Conservation (phyloP, 2,888 invertebrate genomes). For the Oscheius onirici region DNA sequence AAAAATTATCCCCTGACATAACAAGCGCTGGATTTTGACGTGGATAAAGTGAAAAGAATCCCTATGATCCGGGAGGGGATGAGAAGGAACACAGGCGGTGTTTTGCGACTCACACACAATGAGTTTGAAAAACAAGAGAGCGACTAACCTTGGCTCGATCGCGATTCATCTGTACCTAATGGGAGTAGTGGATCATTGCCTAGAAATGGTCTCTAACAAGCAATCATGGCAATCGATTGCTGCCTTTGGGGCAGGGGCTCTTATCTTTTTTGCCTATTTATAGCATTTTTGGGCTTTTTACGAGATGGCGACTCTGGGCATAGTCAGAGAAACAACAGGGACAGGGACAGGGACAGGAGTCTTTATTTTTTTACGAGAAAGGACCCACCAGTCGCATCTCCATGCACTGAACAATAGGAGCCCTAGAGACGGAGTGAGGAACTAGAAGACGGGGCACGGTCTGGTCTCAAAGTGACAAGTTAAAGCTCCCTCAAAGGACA, state of each 20-base stretch:
- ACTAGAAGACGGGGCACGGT: too few relatives aligned
- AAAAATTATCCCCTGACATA: too few relatives aligned
- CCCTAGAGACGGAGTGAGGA: neutral
- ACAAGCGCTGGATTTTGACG: too few relatives aligned
- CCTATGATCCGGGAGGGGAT: too few relatives aligned
- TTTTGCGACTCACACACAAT: too few relatives aligned
- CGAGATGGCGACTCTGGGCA: neutral
- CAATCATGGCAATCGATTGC: constrained; percentile 25
- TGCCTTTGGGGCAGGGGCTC: constrained; percentile 6
- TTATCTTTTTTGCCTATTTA: constrained; percentile 23
- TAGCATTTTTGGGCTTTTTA: constrained; percentile 16
- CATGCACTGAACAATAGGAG: neutral
- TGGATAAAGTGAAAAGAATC: too few relatives aligned
- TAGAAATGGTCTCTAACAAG: constrained; percentile 8
- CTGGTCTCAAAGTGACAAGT: too few relatives aligned
- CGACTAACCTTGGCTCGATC: constrained; percentile 8
- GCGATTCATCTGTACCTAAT: constrained; percentile 2
- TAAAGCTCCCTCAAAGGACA: too few relatives aligned
- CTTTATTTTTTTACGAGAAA: neutral
- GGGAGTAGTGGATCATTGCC: neutral
- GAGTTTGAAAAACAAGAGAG: neutral
- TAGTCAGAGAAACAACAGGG: neutral
- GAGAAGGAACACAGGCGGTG: too few relatives aligned
- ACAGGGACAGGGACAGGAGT: neutral
- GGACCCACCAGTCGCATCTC: neutral